A percentile compares a stretch with the other conserved stretches of the same genome.
Conservation (phyloP, 2,113 vertebrate species). For the Ramphastos sulfuratus region DNA sequence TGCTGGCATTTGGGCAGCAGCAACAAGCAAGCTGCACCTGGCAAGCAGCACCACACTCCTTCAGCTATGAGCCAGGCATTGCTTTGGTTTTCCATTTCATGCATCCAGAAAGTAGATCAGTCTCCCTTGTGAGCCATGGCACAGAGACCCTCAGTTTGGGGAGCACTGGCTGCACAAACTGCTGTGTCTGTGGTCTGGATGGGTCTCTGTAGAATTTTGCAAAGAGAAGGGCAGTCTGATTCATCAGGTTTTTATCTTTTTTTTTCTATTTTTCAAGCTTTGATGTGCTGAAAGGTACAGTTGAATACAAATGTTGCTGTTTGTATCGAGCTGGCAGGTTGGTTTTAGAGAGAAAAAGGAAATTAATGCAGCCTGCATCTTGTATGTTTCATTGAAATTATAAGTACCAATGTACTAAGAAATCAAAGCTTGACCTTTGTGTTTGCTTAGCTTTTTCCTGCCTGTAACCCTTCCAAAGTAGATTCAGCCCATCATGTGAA, state of each 20-base stretch:
- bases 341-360: neutral
- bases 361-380: neutral
- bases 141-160: neutral
- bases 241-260: neutral
- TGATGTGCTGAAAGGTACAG: neutral
- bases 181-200: fast-evolving
- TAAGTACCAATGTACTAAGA: neutral
- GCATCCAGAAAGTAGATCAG: neutral
- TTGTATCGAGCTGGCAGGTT: neutral
- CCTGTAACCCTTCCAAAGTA: neutral
- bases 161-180: neutral
- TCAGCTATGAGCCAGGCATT: neutral
- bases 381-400: neutral
- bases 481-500: neutral
- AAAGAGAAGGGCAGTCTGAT: neutral
- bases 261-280: neutral
- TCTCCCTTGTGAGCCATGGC: fast-evolving
- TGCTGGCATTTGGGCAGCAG: neutral
- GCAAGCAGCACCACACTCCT: fast-evolving
- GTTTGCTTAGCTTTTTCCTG: neutral
- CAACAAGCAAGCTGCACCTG: neutral
- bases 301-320: neutral
- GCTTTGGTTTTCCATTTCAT: neutral
- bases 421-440: neutral
- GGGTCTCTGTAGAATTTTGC: neutral